A percentile compares a stretch with the other conserved stretches of the same genome.
Evolutionary conservation across 1,140 invertebrate species (phyloP).

Genomic region (Octopus sinensis): DNA sequence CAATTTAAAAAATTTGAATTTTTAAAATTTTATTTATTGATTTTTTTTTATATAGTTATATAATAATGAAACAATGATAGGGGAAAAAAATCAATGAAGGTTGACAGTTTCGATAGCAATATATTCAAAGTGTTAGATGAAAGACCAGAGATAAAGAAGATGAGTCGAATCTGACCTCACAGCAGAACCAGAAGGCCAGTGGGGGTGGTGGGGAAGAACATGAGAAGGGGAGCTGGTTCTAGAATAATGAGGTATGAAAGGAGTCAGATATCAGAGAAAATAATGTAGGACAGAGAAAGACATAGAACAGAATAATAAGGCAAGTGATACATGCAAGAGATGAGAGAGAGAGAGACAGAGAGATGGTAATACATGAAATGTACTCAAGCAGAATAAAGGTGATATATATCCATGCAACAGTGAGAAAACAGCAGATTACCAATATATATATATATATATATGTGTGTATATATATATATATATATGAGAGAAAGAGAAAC

Average conservation of each 20-base stretch:
- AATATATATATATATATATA: too few relatives aligned
- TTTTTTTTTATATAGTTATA: too few relatives aligned
- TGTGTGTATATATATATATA: too few relatives aligned
- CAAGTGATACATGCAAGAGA: not conserved
- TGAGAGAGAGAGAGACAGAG: conserved; percentile 20
- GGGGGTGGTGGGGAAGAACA: not conserved
- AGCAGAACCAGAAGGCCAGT: not conserved
- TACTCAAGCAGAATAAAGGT: conserved; percentile 10
- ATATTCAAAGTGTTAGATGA: not conserved
- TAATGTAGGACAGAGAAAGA: not conserved
- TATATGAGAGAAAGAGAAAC: too few relatives aligned
- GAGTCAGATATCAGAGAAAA: not conserved
- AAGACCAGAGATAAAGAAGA: not conserved
- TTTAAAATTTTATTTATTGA: too few relatives aligned
- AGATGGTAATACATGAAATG: not conserved
- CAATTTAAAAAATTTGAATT: too few relatives aligned
- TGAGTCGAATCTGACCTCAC: not conserved
- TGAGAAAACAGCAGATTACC: not conserved
- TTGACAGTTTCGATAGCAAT: too few relatives aligned
- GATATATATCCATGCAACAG: conserved; percentile 12
- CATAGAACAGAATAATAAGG: not conserved
- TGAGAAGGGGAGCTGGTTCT: not conserved
- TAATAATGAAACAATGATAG: too few relatives aligned
- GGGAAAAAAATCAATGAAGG: too few relatives aligned
- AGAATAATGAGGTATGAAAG: not conserved